A percentile compares a stretch with the other conserved stretches of the same genome.
phyloP scores from a whole-genome alignment of 53 echinoderm and acorn worm species.

The Zoroaster sp. region DNA sequence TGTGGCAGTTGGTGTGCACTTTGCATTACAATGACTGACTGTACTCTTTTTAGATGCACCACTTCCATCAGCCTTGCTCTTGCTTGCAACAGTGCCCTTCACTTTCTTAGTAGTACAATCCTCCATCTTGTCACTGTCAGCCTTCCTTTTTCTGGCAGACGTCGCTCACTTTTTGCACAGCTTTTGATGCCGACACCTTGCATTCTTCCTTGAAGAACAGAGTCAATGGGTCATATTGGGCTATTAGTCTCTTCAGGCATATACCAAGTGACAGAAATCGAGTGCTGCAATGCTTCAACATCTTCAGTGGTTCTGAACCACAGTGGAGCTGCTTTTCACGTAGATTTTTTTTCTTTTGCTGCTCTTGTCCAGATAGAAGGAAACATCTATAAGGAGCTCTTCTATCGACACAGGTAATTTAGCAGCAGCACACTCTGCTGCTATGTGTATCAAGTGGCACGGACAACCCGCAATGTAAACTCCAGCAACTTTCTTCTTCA shows the following conservation, averaged over 20 bases:
- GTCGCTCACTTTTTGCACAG: neutral
- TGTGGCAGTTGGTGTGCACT: no score
- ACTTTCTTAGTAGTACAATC: no score
- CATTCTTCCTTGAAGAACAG: neutral
- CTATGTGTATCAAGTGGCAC: slow-evolving; percentile 60
- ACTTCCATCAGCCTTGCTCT: no score
- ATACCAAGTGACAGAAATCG: neutral
- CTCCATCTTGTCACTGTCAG: no score
- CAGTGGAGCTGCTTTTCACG: neutral
- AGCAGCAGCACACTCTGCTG: slow-evolving; percentile 55
- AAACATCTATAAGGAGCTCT: slow-evolving; percentile 19
- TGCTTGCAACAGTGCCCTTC: no score
- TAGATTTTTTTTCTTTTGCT: neutral
- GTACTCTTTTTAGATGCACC: no score
- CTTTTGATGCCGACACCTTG: neutral
- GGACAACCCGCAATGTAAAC: slow-evolving; percentile 33
- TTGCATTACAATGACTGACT: no score
- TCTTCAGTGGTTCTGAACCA: neutral
- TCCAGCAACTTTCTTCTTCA: no score
- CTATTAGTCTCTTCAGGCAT: slow-evolving; percentile 1
- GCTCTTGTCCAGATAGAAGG: no score
- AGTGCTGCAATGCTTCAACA: slow-evolving; percentile 25
- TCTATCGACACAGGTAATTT: slow-evolving; percentile 37
- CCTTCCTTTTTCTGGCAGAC: no score
- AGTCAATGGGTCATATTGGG: slow-evolving; percentile 21